Conservation (phyloP, 2,888 invertebrate genomes). For the Apocheima hispidaria region DNA sequence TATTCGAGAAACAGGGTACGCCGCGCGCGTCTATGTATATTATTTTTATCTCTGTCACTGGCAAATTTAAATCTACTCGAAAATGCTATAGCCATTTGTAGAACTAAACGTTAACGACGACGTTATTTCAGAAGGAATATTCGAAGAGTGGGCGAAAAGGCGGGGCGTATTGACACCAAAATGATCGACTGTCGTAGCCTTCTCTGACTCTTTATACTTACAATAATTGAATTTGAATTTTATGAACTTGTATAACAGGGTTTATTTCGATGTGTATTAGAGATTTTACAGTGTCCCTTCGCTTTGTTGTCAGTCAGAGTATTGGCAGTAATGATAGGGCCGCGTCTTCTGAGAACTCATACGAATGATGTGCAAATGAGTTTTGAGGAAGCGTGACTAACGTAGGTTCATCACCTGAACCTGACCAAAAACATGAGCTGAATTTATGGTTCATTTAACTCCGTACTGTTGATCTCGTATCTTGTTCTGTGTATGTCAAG, state of each 20-base stretch:
- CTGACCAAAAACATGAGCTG: no score
- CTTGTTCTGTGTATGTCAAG: no score
- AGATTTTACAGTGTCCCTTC: slow-evolving; percentile 46
- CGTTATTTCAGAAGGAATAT: neutral
- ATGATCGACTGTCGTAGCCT: slow-evolving; percentile 66
- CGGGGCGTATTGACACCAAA: slow-evolving; percentile 53
- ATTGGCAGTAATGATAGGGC: slow-evolving; percentile 70
- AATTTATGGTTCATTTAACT: no score
- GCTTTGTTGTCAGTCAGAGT: slow-evolving; percentile 53
- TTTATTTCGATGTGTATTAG: neutral
- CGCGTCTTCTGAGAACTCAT: slow-evolving; percentile 49
- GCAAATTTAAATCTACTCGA: no score
- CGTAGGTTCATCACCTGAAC: no score
- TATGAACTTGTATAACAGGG: neutral
- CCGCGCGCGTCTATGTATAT: no score
- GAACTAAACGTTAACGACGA: neutral
- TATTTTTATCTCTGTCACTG: neutral
- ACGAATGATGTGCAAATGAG: slow-evolving; percentile 39
- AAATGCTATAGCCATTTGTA: neutral
- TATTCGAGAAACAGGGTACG: no score
- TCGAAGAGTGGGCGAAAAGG: slow-evolving; percentile 36
- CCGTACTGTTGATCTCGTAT: no score
- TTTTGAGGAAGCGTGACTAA: no score
- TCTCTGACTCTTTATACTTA: neutral
- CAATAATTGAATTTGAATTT: slow-evolving; percentile 6